Base-by-base conservation (phyloP, 1,140 invertebrate species). In the Penaeus japonicus region DNA sequence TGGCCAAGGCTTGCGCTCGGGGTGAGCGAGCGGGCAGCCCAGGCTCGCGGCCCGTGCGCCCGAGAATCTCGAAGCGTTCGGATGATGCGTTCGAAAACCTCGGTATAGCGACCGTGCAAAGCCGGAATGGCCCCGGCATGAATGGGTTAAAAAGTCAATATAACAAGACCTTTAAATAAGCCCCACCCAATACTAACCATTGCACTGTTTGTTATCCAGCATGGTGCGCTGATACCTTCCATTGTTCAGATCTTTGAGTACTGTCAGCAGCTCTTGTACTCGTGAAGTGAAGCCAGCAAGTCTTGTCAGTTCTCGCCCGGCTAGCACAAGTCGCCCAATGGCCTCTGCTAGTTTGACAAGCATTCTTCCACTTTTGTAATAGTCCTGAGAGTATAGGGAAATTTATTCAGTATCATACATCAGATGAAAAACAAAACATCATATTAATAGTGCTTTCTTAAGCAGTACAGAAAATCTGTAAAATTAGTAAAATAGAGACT, bases 291-390 rank as follows among this genome's bases (percentile, higher is more conserved):
- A 98, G 3, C 98, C 99, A 57, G 98, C 97, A 77, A 99, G 92
- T 91, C 97, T 94, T 10, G 97, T 98, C 93, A 99, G 94, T 93
- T 99, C 98, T 90, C 98, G 94, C 3, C 98, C 98, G 39, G 98
- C 98, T 75, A 99, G 92, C 10, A 99, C 97, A 32, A 99, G 93
- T 65, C 98, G 94, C 12, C 98, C 98, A 91, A 99, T 98, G 47
- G 98, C 98, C 93, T 99, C 98, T 1, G 98, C 98, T 93, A 99
- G 94, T 92, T 99, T 98, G 3, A 99, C 95, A 91, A 99, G 93
- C 98, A 99, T 99, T 22, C 98, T 94, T 0, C 98, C 98, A 93
- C 97, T 98, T 20, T 97, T 98, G 92, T 99, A 99, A 92, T 99
- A 99, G 91, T 96, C 95, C 93, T 96, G 93, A 18, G 53, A 84